Evolutionary conservation across 2,797 vertebrate species (phyloP), one percentile per base, ranked within the genome.

Genomic region (Silurus lanzhouensis): DNA sequence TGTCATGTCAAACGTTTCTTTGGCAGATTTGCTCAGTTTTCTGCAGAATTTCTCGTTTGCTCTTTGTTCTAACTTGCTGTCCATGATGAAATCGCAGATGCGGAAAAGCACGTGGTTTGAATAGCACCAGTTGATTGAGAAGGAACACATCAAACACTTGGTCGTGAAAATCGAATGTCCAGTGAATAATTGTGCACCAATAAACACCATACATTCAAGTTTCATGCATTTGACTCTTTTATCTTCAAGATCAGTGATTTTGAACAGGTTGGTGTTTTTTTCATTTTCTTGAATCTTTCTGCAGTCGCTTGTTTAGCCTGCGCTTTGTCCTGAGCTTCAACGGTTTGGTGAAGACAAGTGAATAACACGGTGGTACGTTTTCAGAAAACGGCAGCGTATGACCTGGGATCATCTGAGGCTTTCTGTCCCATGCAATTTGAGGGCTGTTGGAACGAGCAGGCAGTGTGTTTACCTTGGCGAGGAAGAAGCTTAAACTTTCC

Each of bases 381-480:
- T 79, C 25, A 81, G 44, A 64, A 64, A 75, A 75, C 13, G 5
- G 6, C 82, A 27, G 46, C 19, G 25, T 55, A 44, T 82, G 52
- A 84, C 68, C 68, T 25, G 48, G 75, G 74, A 70, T 52, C 15
- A 81, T 67, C 57, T 52, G 63, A 72, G 81, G 67, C 27, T 61
- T 82, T 82, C 61, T 44, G 63, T 20, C 44, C 52, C 6, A 22
- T 79, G 57, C 46, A n/a, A 8, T 85, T 78, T 66, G 58, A 61
- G 76, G 70, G 64, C 52, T 85, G 81, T 83, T 83, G 27, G 27
- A 81, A 85, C 27, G 71, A 81, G 81, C 61, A 76, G 80, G 38
- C 82, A 78, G 84, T 82, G 55, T 79, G 60, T 87, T 85, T 85
- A 82, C 25, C 46, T 70, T 86, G 84, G 79, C 87, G 81, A 66